Conservation (phyloP, 2,797 vertebrate species). For the Falco berigora region DNA sequence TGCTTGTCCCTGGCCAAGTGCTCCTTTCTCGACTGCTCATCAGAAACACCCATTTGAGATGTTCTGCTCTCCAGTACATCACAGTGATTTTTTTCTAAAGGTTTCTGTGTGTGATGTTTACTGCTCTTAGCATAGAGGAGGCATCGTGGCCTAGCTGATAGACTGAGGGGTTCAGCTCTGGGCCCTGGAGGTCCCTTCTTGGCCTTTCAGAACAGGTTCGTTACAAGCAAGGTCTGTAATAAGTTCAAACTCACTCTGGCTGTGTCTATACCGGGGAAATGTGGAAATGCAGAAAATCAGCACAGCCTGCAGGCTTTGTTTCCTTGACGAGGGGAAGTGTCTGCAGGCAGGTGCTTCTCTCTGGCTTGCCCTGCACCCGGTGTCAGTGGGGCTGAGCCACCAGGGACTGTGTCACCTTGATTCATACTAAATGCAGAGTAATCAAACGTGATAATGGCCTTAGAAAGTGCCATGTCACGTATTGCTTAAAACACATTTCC, state of each 20-base stretch:
- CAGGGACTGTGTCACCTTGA: background rate
- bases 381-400: background rate
- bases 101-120: background rate
- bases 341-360: background rate
- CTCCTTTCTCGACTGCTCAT: background rate
- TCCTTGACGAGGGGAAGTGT: background rate
- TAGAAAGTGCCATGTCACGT: background rate
- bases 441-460: background rate
- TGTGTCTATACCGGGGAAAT: background rate
- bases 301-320: background rate
- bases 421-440: fast-evolving
- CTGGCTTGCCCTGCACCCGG: background rate
- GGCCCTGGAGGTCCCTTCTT: background rate
- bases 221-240: background rate
- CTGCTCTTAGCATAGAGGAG: background rate
- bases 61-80: background rate
- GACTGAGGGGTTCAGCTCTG: background rate
- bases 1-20: background rate
- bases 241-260: background rate
- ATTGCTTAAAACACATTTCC: background rate
- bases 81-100: background rate
- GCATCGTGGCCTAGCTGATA: background rate
- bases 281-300: background rate
- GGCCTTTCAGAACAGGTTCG: background rate
- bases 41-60: background rate